Evolutionary conservation across 2,113 vertebrate species (phyloP), one percentile per base, ranked within the genome.

Genomic region (Hemiprocne comata): DNA sequence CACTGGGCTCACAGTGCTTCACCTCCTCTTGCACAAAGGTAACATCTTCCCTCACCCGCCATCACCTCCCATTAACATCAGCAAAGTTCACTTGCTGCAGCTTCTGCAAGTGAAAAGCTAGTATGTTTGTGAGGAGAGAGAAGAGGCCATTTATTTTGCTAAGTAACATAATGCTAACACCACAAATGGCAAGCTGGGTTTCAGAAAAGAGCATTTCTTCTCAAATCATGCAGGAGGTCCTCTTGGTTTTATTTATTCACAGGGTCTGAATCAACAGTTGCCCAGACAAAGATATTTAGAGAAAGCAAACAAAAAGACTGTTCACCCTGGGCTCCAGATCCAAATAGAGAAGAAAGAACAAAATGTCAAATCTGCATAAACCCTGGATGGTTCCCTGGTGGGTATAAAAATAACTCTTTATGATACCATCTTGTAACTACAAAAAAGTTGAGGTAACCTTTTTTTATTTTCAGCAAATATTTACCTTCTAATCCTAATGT

Each of bases 331-430:
- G 60, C 92, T 95, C 60, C 72, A 73, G 24, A 54, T 12, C 83
- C 87, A 91, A 94, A 95, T 33, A 90, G 38, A 85, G 60, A 77
- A 90, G 76, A 55, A 75, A 92, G 65, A 80, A 72, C 85, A 77
- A 96, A 97, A 97, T 96, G 94, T 96, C 94, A 96, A 60, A 96
- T 95, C 83, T 97, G 53, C 92, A 95, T 96, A 96, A 94, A 60
- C 42, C 31, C 44, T 74, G 51, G 42, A 64, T 77, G 71, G 51
- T 18, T 95, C 69, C 69, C 94, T 77, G 38, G 38, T 84, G 85
- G 20, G 24, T 64, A 71, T 73, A 80, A 95, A 94, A 93, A 77
- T 77, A 60, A 18, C 26, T 87, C 62, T 73, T 89, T 73, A 62
- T 71, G 91, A 94, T 83, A 87, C 26, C 9, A 2, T 77, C 46